These are phyloP conservation scores for Platalea minor DNA, from an alignment of 2,797 vertebrate genomes.

Conservation along the genomic window DNA sequence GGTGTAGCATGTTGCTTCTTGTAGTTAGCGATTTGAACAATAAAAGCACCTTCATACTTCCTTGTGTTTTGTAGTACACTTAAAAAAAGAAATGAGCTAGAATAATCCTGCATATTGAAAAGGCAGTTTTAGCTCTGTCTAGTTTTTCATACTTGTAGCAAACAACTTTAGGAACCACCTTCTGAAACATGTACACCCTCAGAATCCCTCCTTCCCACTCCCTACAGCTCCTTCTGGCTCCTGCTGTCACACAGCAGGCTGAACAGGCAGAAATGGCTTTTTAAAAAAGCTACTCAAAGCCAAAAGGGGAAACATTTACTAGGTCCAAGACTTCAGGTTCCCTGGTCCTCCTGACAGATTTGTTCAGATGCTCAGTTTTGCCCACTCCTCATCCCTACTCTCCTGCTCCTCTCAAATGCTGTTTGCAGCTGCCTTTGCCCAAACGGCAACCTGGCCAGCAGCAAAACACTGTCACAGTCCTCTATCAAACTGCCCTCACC, in stretches of 20 bases:
- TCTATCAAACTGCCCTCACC: not conserved
- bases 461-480: not conserved
- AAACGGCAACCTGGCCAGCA: not conserved
- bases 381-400: not conserved
- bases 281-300: not conserved
- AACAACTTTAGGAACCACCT: slow-evolving; percentile 21
- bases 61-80: not conserved
- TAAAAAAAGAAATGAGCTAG: not conserved
- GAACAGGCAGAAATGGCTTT: slow-evolving; percentile 2
- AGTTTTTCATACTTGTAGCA: not conserved
- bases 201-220: slow-evolving; percentile 4
- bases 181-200: slow-evolving; percentile 16
- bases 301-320: not conserved
- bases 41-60: not conserved
- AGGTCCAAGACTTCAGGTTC: not conserved
- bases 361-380: not conserved
- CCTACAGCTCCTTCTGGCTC: not conserved
- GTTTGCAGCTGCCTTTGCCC: not conserved
- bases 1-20: not conserved
- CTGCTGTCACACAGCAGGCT: not conserved
- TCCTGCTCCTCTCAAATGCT: not conserved
- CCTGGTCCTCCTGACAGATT: not conserved
- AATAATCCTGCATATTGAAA: not conserved
- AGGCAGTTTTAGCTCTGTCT: not conserved
- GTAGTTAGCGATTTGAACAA: not conserved